Base-by-base conservation (phyloP, 2,888 invertebrate species). In the Smittia sp. region DNA sequence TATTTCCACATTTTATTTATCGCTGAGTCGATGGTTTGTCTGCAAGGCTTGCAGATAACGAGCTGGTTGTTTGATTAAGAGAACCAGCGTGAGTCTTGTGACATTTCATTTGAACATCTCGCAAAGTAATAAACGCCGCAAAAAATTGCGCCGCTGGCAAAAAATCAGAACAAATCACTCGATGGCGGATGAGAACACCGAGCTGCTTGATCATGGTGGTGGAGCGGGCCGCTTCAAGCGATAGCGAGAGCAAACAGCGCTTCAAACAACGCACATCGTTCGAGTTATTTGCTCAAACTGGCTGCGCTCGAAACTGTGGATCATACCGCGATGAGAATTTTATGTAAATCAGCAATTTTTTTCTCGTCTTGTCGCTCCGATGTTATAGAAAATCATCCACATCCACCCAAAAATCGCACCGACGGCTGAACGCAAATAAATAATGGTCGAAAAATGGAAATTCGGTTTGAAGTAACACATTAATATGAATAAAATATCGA, bases 401-500 rank as follows among this genome's bases (percentile, higher is more conserved):
- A 41, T 32, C 18, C 41, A 41, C 18, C 6, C 18, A 20, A 22
- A 15, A 58, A 24, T 15, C 1, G 46, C 63, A 20, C 22, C 32
- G 62, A 62, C 20, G 13, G 4, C 24, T 18, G 32, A 72, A 38
- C 58, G 72, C 24, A 62, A 72, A 63, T 72, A 72, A 72, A 72
- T 65, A 63, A 63, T 63, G 46, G 25, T 18, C 11, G 58, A 63
- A 65, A 73, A 73, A 73, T 73, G 58, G 39, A 73, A 73, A 73
- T 63, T 62, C 18, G 15, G 41, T 38, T 22, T 20, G 20, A 58
- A 58, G n/a, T 58, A 58, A 46, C 46, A 73, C 73, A 62, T 62
- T 65, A 74, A 65, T 32, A 74, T 65, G 74, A 74, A 74, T 72
- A 72, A 72, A 58, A 72, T 38, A 72, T 72, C 38, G 52, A 39